phyloP scores from a whole-genome alignment of 2,113 vertebrate species.

The Apistogramma diplotaenia region DNA sequence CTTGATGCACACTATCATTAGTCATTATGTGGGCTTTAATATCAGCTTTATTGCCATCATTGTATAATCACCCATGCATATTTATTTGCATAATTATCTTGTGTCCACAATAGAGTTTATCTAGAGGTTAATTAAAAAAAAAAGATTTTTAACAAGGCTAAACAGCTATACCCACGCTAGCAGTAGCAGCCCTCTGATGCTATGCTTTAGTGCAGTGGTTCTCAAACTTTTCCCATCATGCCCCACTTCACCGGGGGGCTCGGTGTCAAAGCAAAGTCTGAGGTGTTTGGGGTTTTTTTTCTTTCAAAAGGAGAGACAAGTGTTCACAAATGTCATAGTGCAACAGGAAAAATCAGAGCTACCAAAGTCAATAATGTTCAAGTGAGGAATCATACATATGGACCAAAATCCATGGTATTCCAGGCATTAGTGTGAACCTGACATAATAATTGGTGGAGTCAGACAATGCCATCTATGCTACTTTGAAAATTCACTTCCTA shows the following conservation, averaged over 20 bases:
- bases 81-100: not conserved
- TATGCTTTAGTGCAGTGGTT: not conserved
- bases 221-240: no score
- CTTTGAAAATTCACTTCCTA: conserved; percentile 27
- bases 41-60: not conserved
- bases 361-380: not conserved
- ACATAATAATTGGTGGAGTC: not conserved
- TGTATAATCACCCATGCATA: not conserved
- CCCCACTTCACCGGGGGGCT: no score
- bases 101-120: not conserved
- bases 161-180: not conserved
- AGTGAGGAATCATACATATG: not conserved
- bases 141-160: not conserved
- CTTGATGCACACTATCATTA: not conserved
- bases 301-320: not conserved
- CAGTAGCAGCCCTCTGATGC: not conserved
- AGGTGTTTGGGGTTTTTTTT: no score
- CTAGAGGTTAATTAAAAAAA: not conserved
- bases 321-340: not conserved
- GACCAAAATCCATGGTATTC: not conserved
- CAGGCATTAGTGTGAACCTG: not conserved
- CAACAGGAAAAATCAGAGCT: not conserved
- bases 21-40: not conserved
- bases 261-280: no score
- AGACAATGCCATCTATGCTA: not conserved